phyloP scores from a whole-genome alignment of 2,888 invertebrate species.

The Ophion slaviceki region DNA sequence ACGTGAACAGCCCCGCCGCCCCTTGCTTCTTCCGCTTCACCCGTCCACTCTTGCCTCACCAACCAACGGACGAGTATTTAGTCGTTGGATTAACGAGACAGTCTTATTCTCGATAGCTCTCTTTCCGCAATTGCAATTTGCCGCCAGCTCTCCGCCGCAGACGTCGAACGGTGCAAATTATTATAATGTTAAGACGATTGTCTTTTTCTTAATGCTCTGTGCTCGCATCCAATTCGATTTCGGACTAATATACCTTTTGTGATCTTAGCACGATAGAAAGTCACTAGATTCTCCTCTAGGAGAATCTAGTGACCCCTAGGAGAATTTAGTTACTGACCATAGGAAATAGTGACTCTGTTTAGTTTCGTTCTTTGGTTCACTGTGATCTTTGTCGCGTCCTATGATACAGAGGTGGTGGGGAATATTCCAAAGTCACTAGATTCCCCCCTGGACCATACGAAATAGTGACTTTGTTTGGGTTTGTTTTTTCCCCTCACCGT shows the following conservation, averaged over 20 bases:
- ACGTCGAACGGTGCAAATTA: neutral
- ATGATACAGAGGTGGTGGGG: too few species aligned
- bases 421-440: neutral
- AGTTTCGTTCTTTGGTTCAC: too few species aligned
- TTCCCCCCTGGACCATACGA: neutral
- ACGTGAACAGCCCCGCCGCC: neutral
- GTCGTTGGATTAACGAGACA: conserved; percentile 10
- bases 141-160: neutral
- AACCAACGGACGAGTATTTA: neutral
- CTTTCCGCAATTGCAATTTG: neutral
- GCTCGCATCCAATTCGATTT: neutral
- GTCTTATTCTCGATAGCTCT: neutral
- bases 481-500: too few species aligned
- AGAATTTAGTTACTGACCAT: too few species aligned
- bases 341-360: too few species aligned
- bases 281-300: too few species aligned
- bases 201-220: neutral
- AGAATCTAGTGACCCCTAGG: too few species aligned
- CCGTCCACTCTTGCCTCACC: conserved; percentile 4
- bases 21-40: neutral
- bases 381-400: too few species aligned
- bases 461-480: too few species aligned
- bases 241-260: too few species aligned
- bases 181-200: neutral
- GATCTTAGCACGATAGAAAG: too few species aligned